Conservation (phyloP, 2,888 invertebrate species). For the Zootermopsis nevadensis region DNA sequence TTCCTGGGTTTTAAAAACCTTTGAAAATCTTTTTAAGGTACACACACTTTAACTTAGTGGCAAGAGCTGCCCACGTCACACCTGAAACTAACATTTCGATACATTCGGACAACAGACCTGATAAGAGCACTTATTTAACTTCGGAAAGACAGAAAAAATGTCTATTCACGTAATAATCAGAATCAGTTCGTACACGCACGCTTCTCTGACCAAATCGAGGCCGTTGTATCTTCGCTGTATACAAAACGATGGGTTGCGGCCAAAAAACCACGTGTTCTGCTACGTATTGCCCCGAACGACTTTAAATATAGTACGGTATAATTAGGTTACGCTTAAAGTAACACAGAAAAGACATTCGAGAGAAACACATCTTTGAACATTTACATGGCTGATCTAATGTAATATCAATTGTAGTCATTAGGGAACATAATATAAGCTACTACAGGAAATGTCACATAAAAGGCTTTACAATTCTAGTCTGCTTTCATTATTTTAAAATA, state of each 20-base stretch:
- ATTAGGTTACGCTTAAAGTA: background rate
- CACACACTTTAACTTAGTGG: background rate
- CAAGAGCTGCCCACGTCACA: background rate
- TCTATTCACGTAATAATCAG: constrained; percentile 2
- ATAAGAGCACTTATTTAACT: background rate
- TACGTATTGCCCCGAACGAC: constrained; percentile 10
- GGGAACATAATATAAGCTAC: too few species aligned
- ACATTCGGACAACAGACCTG: background rate
- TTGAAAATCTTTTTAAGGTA: background rate
- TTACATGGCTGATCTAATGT: background rate
- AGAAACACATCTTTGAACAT: background rate
- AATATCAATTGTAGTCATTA: too few species aligned
- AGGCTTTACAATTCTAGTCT: too few species aligned
- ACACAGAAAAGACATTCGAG: background rate
- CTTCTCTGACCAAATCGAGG: constrained; percentile 15
- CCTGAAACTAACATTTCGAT: background rate
- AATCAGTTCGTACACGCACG: background rate
- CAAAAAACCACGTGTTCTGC: constrained; percentile 21
- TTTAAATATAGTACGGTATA: constrained; percentile 16
- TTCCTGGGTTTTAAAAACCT: background rate
- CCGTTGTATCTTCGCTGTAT: background rate
- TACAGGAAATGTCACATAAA: too few species aligned
- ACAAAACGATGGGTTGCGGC: background rate
- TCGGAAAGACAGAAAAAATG: background rate
- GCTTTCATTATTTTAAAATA: too few species aligned